Conservation (phyloP, 2,888 invertebrate species). For the Nemotelus pantherinus region DNA sequence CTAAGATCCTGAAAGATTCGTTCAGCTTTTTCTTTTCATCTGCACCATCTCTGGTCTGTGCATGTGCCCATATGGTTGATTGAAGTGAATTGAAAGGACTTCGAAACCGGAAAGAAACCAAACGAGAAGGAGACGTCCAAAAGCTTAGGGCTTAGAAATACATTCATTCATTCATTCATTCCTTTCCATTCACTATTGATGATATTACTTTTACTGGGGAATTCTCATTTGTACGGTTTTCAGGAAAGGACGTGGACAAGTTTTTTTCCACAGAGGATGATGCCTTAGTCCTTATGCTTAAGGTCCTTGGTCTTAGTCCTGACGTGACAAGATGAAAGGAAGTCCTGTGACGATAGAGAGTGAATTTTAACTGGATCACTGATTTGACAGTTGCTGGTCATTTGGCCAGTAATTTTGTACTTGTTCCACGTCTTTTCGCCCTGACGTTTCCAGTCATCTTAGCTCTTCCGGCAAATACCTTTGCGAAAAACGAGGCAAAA, state of each 20-base stretch:
- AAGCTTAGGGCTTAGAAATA: background rate
- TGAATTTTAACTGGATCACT: slow-evolving; percentile 9
- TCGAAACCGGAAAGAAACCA: background rate
- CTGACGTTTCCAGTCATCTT: background rate
- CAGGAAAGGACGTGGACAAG: background rate
- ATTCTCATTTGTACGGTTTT: slow-evolving; percentile 18
- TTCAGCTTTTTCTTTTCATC: background rate
- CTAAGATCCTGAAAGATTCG: background rate
- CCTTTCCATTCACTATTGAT: background rate
- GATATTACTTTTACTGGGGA: slow-evolving; percentile 9
- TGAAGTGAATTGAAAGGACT: background rate
- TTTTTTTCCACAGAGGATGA: background rate
- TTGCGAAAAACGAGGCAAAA: background rate
- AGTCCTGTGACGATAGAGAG: background rate
- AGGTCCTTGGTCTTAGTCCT: background rate
- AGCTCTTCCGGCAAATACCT: background rate
- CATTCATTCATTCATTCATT: background rate
- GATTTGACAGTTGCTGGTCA: background rate
- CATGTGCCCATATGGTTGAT: background rate
- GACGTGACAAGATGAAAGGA: background rate
- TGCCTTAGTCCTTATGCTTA: background rate
- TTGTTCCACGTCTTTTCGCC: background rate
- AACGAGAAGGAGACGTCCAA: background rate
- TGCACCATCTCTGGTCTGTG: background rate
- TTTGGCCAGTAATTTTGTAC: background rate